Conservation (phyloP, 2,113 vertebrate genomes). For the Nerophis ophidion region DNA sequence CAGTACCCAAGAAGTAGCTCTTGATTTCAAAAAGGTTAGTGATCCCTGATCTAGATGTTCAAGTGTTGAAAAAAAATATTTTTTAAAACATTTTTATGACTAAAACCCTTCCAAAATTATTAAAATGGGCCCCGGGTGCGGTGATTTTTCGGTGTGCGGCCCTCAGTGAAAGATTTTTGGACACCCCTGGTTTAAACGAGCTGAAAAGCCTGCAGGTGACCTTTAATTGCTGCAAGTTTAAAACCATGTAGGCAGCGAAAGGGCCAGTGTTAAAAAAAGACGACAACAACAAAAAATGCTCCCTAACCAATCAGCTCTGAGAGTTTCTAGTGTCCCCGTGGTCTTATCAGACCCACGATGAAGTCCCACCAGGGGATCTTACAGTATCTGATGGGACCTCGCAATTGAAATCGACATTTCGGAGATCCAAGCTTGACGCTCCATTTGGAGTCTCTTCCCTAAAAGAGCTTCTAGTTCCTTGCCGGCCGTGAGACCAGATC, state of each 20-base stretch:
- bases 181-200: background rate
- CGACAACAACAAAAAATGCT: slow-evolving; percentile 21
- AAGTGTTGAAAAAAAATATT: too few relatives aligned
- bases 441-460: slow-evolving; percentile 34
- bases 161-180: too few relatives aligned
- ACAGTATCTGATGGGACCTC: slow-evolving; percentile 45
- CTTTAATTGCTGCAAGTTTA: background rate
- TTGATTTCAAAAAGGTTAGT: too few relatives aligned
- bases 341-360: slow-evolving; percentile 6
- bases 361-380: slow-evolving; percentile 40
- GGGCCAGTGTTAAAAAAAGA: slow-evolving; percentile 12
- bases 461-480: slow-evolving; percentile 30
- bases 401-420: slow-evolving; percentile 47
- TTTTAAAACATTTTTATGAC: too few relatives aligned
- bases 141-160: too few relatives aligned
- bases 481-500: slow-evolving; percentile 23
- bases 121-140: too few relatives aligned
- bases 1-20: too few relatives aligned
- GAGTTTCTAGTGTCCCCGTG: slow-evolving; percentile 2
- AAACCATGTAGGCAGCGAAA: slow-evolving; percentile 9
- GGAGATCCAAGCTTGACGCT: slow-evolving; percentile 42
- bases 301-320: slow-evolving; percentile 20
- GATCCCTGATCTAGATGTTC: too few relatives aligned
- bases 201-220: slow-evolving; percentile 9
- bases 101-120: too few relatives aligned